A percentile compares a stretch with the other conserved stretches of the same genome.
Conservation (phyloP, 2,888 invertebrate genomes). For the Sinhomidia bicolor region DNA sequence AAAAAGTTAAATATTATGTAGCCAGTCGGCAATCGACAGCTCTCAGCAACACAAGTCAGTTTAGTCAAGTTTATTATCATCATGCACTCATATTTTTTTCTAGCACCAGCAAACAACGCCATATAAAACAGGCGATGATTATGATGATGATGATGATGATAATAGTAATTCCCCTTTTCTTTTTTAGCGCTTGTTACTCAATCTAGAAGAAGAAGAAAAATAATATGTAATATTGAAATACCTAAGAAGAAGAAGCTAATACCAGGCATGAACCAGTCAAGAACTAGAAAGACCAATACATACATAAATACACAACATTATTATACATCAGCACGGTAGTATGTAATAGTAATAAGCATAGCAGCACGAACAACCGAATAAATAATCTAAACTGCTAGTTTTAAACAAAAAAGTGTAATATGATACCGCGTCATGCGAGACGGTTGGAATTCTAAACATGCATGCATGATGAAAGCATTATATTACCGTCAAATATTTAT, state of each 20-base stretch:
- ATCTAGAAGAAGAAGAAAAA: neutral
- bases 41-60: too few species aligned
- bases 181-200: constrained; percentile 52
- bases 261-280: too few species aligned
- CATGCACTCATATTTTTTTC: constrained; percentile 42
- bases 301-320: neutral
- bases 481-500: neutral
- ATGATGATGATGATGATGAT: constrained; percentile 54
- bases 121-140: constrained; percentile 45
- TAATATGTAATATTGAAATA: neutral
- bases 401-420: constrained; percentile 36
- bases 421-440: constrained; percentile 57
- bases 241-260: too few species aligned
- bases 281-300: too few species aligned
- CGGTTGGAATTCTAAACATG: constrained; percentile 57
- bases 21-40: constrained; percentile 3
- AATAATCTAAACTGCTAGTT: neutral
- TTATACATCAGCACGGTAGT: neutral
- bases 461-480: constrained; percentile 3
- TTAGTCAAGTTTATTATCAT: constrained; percentile 33
- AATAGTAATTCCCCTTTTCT: constrained; percentile 40
- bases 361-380: constrained; percentile 18
- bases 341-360: neutral
- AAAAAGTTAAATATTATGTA: neutral
- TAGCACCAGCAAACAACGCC: constrained; percentile 16